These are phyloP conservation scores for Brachionus sp. DNA, from an alignment of 1,140 invertebrate genomes.

Conservation along the genomic window DNA sequence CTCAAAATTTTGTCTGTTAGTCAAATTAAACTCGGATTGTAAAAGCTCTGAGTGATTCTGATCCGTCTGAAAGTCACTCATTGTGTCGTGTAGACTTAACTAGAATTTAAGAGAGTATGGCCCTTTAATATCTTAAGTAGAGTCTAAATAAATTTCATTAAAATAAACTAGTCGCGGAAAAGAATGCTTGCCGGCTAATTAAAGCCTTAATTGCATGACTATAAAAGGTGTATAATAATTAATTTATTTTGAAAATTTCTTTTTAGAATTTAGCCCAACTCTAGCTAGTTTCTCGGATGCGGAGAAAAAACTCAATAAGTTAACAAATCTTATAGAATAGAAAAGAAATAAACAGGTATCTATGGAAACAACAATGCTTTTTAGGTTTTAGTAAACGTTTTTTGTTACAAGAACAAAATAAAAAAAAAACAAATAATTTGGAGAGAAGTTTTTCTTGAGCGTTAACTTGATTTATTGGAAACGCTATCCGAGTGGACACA, in stretches of 20 bases:
- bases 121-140: neutral
- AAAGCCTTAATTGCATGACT: neutral
- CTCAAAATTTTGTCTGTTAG: neutral
- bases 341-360: constrained; percentile 27
- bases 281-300: neutral
- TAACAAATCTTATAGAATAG: constrained; percentile 37
- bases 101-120: neutral
- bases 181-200: neutral
- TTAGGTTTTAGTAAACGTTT: neutral
- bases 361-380: constrained; percentile 14
- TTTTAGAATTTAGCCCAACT: neutral
- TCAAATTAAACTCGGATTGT: constrained; percentile 7
- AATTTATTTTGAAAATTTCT: neutral
- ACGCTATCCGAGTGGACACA: neutral
- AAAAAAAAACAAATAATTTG: neutral
- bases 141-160: neutral
- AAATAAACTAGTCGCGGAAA: neutral
- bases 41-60: constrained; percentile 8
- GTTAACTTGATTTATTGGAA: neutral
- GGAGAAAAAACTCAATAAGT: constrained; percentile 19
- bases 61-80: constrained; percentile 37
- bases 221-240: neutral
- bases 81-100: neutral
- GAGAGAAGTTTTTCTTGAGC: neutral
- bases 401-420: neutral